Percentiles rank a stretch among this genome's conserved stretches.
phyloP scores from a whole-genome alignment of 2,888 invertebrate genomes.

The Alcis repandata region DNA sequence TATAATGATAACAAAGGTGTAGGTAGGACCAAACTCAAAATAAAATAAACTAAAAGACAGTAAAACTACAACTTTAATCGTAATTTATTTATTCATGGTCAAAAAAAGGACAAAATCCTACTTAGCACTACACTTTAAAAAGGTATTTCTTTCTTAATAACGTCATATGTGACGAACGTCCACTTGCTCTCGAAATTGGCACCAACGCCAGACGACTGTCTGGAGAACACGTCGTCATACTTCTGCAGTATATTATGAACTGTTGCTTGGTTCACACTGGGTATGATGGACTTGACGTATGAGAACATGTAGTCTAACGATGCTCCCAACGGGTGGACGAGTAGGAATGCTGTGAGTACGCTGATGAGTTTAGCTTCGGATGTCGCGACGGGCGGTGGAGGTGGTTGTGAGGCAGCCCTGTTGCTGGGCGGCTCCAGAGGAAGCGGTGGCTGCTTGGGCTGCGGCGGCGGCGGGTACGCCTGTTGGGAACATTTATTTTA shows the following conservation, averaged over 20 bases:
- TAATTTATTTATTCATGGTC: not conserved
- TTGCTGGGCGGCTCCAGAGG: slow-evolving; percentile 27
- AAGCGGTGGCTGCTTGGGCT: slow-evolving; percentile 51
- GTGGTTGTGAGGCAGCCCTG: slow-evolving; percentile 53
- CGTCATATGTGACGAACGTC: slow-evolving; percentile 67
- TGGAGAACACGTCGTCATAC: slow-evolving; percentile 65
- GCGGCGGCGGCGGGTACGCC: slow-evolving; percentile 58
- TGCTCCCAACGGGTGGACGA: slow-evolving; percentile 75
- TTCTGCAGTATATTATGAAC: slow-evolving; percentile 64
- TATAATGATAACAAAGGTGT: no score
- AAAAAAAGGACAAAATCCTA: no score
- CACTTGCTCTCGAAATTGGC: slow-evolving; percentile 68
- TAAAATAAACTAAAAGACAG: no score
- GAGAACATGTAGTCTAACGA: slow-evolving; percentile 71
- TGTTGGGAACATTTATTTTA: slow-evolving; percentile 21
- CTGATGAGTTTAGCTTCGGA: slow-evolving; percentile 75
- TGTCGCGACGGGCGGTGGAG: slow-evolving; percentile 42
- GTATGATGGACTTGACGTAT: slow-evolving; percentile 69
- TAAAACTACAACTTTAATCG: not conserved
- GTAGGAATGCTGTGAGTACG: slow-evolving; percentile 73
- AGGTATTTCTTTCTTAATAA: slow-evolving; percentile 56
- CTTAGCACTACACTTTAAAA: slow-evolving; percentile 5
- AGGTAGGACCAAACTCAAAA: no score
- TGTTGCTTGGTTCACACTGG: slow-evolving; percentile 57
- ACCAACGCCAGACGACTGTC: slow-evolving; percentile 57